Evolutionary conservation across 2,113 vertebrate genomes (phyloP).

Genomic region (Camelus bactrianus): DNA sequence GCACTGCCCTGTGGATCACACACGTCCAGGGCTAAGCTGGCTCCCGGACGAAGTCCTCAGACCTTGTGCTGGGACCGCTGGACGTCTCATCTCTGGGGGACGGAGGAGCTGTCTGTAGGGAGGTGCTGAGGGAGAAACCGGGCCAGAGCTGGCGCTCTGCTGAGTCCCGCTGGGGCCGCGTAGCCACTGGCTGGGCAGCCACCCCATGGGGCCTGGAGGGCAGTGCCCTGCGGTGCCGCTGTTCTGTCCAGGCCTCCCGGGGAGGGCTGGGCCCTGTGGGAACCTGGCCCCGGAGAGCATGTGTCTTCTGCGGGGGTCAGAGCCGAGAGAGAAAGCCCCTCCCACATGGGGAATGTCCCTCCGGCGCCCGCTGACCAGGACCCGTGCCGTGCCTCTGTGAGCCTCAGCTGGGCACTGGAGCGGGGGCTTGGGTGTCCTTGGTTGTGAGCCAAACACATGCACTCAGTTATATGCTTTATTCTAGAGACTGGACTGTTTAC

Average conservation of each 20-base stretch:
- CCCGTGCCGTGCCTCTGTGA: fast-evolving
- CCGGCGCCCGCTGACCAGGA: too few species aligned
- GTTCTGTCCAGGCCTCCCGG: not conserved
- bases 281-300: not conserved
- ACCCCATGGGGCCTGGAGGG: not conserved
- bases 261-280: not conserved
- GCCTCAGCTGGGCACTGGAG: not conserved
- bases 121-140: not conserved
- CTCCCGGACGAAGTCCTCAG: not conserved
- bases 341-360: too few species aligned
- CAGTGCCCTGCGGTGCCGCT: fast-evolving
- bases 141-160: not conserved
- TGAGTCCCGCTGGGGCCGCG: fast-evolving
- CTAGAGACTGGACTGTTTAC: not conserved
- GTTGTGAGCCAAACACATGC: not conserved
- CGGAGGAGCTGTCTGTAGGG: fast-evolving
- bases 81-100: fast-evolving
- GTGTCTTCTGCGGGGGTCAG: not conserved
- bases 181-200: not conserved
- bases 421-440: not conserved
- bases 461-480: not conserved
- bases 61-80: not conserved
- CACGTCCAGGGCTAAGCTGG: not conserved
- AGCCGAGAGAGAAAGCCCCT: not conserved
- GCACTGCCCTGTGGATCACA: fast-evolving